phyloP scores from a whole-genome alignment of 2,797 vertebrate genomes.

The Sternarchorhynchus goeldii region DNA sequence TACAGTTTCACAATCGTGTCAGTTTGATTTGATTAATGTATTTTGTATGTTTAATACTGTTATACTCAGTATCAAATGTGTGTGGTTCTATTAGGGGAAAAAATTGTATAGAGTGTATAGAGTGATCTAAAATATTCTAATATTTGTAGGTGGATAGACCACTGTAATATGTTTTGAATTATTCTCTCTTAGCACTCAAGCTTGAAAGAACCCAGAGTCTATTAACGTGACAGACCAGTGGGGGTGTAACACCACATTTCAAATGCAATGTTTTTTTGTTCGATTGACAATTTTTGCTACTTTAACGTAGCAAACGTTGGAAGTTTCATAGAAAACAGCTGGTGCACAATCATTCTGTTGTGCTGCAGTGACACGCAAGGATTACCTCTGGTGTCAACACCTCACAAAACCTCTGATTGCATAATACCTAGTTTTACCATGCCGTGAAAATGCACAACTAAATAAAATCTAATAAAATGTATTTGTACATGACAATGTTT shows the following conservation, averaged over 20 bases:
- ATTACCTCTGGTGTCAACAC: neutral
- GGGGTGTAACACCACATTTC: conserved; percentile 30
- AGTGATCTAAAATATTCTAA: no score
- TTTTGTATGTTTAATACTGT: no score
- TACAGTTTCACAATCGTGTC: no score
- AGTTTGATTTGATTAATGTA: no score
- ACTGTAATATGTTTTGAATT: no score
- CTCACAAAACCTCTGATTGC: conserved; percentile 56
- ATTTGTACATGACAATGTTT: conserved; percentile 4
- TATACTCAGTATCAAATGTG: no score
- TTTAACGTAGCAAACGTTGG: conserved; percentile 80
- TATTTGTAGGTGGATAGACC: no score
- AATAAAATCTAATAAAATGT: conserved; percentile 2
- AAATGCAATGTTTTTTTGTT: neutral
- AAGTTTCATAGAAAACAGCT: conserved; percentile 93
- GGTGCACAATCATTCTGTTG: conserved; percentile 68
- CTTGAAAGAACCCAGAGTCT: neutral
- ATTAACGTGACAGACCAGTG: conserved; percentile 27
- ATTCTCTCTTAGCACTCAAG: no score
- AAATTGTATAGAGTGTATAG: no score
- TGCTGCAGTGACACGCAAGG: conserved; percentile 1
- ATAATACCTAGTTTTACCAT: conserved; percentile 63
- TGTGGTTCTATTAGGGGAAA: no score
- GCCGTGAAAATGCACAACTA: conserved; percentile 25
- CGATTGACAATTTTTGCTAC: conserved; percentile 62